phyloP scores from a whole-genome alignment of 2,113 vertebrate genomes.

The Leucosticte australis region DNA sequence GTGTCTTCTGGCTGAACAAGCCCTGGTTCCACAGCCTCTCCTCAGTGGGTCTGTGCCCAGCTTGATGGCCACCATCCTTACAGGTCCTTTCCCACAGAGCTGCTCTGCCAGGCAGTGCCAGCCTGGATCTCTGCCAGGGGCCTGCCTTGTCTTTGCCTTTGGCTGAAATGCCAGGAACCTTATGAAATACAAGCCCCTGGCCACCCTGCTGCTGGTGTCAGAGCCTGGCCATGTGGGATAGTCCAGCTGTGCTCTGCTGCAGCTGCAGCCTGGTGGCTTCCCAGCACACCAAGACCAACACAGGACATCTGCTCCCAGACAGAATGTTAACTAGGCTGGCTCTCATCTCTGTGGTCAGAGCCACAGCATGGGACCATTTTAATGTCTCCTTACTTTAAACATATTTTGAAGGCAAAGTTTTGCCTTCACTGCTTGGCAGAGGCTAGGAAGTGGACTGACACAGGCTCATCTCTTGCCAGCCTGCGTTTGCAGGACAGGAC shows the following conservation, averaged over 20 bases:
- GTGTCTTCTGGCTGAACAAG: not conserved
- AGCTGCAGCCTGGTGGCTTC: not conserved
- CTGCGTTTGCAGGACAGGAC: not conserved
- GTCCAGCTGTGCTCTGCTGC: slow-evolving; percentile 5
- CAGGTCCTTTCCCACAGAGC: not conserved
- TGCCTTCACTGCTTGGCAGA: not conserved
- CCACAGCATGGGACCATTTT: slow-evolving; percentile 20
- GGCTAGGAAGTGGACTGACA: not conserved
- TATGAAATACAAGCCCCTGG: not conserved
- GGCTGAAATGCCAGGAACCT: not conserved
- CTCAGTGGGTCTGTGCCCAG: not conserved
- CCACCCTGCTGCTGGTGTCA: slow-evolving; percentile 24
- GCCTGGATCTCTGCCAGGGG: fast-evolving
- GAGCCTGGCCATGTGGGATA: not conserved
- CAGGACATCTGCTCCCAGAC: slow-evolving; percentile 26
- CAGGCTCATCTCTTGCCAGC: not conserved
- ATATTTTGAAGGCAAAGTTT: slow-evolving; percentile 4
- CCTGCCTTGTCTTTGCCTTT: not conserved
- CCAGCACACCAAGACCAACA: not conserved
- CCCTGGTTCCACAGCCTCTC: not conserved
- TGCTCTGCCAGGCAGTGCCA: not conserved
- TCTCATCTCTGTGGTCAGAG: slow-evolving; percentile 25
- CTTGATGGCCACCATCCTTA: not conserved
- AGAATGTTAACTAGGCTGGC: not conserved
- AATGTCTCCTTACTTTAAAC: slow-evolving; percentile 29